These are phyloP conservation scores for Heliconius himera DNA, from an alignment of 1,140 invertebrate species.

Conservation along the genomic window DNA sequence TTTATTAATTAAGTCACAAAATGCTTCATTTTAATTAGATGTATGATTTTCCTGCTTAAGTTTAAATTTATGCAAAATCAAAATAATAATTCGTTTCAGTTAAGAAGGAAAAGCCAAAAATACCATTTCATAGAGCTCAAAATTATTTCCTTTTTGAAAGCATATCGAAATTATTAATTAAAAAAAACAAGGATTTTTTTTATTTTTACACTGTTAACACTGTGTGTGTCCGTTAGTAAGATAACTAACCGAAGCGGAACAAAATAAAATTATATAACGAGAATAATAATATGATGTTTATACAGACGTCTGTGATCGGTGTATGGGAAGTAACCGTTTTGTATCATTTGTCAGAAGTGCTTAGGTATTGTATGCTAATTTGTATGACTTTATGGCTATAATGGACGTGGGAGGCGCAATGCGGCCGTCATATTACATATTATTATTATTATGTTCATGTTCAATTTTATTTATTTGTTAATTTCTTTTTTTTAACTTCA, in stretches of 20 bases:
- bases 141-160: too few relatives aligned
- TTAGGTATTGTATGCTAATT: constrained; percentile 71
- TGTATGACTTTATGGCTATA: constrained; percentile 57
- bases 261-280: not conserved
- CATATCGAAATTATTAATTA: too few relatives aligned
- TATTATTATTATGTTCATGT: constrained; percentile 33
- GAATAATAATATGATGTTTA: not conserved
- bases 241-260: not conserved
- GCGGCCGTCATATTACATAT: constrained; percentile 22
- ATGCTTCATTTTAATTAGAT: too few relatives aligned
- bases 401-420: constrained; percentile 60
- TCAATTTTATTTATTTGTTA: constrained; percentile 24
- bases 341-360: constrained; percentile 54
- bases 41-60: too few relatives aligned
- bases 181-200: not conserved
- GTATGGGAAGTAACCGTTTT: constrained; percentile 60
- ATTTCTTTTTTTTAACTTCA: constrained; percentile 19
- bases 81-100: too few relatives aligned
- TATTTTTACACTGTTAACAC: too few relatives aligned
- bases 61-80: too few relatives aligned
- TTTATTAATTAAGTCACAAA: too few relatives aligned
- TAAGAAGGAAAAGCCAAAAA: too few relatives aligned
- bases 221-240: too few relatives aligned
- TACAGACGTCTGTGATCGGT: constrained; percentile 1
- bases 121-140: too few relatives aligned